phyloP scores from a whole-genome alignment of 64 coral and sea anemone species.

The Montipora efflorescens region DNA sequence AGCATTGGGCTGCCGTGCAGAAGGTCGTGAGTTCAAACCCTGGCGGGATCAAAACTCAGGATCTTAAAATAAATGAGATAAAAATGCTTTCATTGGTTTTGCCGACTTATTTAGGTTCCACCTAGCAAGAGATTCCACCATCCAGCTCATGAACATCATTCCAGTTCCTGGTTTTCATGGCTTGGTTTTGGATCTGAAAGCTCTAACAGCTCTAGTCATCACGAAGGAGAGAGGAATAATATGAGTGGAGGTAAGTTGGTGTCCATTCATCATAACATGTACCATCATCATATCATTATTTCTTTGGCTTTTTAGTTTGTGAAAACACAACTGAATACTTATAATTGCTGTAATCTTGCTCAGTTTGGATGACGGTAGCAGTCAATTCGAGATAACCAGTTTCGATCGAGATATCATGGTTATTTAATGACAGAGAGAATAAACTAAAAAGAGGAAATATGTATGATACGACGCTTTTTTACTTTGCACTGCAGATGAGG shows the following conservation, averaged over 20 bases:
- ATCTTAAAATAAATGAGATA: background rate
- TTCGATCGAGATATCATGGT: no score
- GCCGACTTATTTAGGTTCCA: slow-evolving; percentile 38
- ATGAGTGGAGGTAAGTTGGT: background rate
- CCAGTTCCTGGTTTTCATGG: slow-evolving; percentile 10
- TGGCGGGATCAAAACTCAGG: no score
- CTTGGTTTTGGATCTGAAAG: slow-evolving; percentile 45
- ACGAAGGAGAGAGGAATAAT: background rate
- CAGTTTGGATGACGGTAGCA: no score
- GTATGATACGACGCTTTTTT: background rate
- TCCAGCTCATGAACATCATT: background rate
- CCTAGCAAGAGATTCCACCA: slow-evolving; percentile 19
- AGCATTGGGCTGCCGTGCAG: no score
- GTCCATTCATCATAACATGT: background rate
- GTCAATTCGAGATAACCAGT: no score
- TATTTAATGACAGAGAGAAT: no score
- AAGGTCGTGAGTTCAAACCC: no score
- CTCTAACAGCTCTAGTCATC: background rate
- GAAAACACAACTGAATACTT: no score
- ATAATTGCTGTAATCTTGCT: no score
- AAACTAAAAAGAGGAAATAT: background rate
- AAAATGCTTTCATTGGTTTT: background rate
- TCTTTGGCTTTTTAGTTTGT: no score
- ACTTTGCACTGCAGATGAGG: slow-evolving; percentile 5
- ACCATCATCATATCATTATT: no score